Evolutionary conservation across 2,888 invertebrate genomes (phyloP).

Genomic region (Lagria hirta): DNA sequence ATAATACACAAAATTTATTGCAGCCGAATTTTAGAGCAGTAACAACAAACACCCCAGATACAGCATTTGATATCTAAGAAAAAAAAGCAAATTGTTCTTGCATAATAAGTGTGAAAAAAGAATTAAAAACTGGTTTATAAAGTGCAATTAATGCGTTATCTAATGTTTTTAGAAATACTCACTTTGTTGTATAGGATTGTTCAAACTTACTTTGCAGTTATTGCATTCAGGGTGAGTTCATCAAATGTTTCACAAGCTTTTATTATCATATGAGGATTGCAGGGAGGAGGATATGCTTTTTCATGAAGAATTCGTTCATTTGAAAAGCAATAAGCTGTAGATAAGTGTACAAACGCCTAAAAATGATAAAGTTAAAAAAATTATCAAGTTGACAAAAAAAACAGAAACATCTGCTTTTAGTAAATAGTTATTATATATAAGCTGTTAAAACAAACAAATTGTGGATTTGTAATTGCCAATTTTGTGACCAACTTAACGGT

Average conservation of each 20-base stretch:
- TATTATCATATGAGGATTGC: slow-evolving; percentile 73
- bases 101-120: background rate
- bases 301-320: slow-evolving; percentile 80
- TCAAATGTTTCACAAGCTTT: slow-evolving; percentile 78
- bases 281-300: slow-evolving; percentile 82
- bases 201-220: slow-evolving; percentile 63
- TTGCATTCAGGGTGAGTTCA: slow-evolving; percentile 66
- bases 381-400: too few relatives aligned
- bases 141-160: too few relatives aligned
- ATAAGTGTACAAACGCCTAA: slow-evolving; percentile 75
- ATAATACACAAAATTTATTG: too few relatives aligned
- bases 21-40: too few relatives aligned
- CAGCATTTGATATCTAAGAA: background rate
- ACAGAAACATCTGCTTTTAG: too few relatives aligned
- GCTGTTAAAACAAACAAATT: too few relatives aligned
- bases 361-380: slow-evolving; percentile 19
- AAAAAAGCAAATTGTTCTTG: background rate
- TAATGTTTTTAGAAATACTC: too few relatives aligned
- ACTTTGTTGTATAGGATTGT: too few relatives aligned
- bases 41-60: too few relatives aligned
- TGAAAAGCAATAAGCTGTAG: slow-evolving; percentile 90
- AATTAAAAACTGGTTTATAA: background rate
- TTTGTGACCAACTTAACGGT: too few relatives aligned
- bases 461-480: too few relatives aligned
- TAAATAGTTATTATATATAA: too few relatives aligned